Evolutionary conservation across 2,113 vertebrate genomes (phyloP).

Genomic region (Butastur rufipennis): DNA sequence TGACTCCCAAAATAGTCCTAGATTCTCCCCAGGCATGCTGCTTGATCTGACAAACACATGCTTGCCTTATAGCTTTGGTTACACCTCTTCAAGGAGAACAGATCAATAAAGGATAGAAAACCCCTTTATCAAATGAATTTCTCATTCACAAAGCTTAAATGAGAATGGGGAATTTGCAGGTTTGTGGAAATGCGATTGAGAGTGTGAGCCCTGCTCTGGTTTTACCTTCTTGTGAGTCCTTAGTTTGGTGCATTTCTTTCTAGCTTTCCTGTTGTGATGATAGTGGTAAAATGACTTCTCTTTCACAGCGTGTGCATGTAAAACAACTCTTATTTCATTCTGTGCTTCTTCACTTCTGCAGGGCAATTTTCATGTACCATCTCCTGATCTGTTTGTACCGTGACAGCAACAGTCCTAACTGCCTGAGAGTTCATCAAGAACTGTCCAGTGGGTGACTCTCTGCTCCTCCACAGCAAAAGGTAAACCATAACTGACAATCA

Average conservation of each 20-base stretch:
- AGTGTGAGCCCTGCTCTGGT: neutral
- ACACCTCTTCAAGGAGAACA: neutral
- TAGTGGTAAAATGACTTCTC: neutral
- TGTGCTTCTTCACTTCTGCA: neutral
- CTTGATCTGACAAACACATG: neutral
- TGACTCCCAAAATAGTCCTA: neutral
- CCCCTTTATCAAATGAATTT: neutral
- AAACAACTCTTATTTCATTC: neutral
- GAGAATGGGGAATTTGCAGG: neutral
- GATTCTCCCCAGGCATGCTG: neutral
- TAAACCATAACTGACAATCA: neutral
- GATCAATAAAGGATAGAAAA: neutral
- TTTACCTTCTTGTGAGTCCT: neutral
- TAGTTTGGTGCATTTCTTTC: neutral
- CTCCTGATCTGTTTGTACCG: accelerated
- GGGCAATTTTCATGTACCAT: accelerated
- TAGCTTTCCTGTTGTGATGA: neutral
- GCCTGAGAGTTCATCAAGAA: neutral
- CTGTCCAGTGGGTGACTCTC: neutral
- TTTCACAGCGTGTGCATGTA: neutral
- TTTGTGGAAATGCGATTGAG: neutral
- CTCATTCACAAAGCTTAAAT: neutral
- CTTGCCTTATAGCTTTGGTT: neutral
- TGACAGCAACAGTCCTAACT: neutral
- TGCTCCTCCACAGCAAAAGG: neutral